Evolutionary conservation across 92 coral and sea anemone genomes (phyloP), one percentile per base, ranked within the genome.

Genomic region (Galaxea fascicularis): DNA sequence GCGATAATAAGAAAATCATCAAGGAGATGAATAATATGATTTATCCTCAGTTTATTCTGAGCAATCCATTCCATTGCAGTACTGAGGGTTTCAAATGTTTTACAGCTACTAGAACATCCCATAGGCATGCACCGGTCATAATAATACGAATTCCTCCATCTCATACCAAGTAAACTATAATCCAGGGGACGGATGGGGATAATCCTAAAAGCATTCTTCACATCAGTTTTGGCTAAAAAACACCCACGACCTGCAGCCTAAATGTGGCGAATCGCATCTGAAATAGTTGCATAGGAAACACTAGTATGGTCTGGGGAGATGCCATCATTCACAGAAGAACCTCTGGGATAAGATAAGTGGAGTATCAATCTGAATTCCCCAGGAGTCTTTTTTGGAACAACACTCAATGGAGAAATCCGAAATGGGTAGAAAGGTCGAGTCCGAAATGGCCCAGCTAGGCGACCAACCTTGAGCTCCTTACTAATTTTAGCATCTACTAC

Each of bases 61-160:
- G 95, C 88, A 60, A 91, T 79, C 92, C 92, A 91, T 24, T 91
- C 92, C 20, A 91, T 66, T 21, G 92, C 88, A 79, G 92, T 80
- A 79, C 95, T 89, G 31, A 92, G 79, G 58, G 88, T 85, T n/a
- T n/a, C n/a, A n/a, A n/a, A n/a, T n/a, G n/a, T n/a, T n/a, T n/a
- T n/a, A n/a, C n/a, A n/a, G n/a, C n/a, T n/a, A n/a, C n/a, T n/a
- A n/a, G n/a, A n/a, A n/a, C n/a, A n/a, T n/a, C n/a, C n/a, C n/a
- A n/a, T n/a, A n/a, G n/a, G n/a, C n/a, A n/a, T n/a, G n/a, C 85
- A 76, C 18, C 86, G 85, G 49, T 92, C 92, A 68, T 85, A 88
- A 73, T 92, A 92, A 68, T 72, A 89, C 24, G 46, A 45, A 18
- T 79, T 84, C 45, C 78, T 44, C 95, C 95, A 85, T 26, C 59